These are phyloP conservation scores for Rhinichthys osculus DNA, from an alignment of 2,797 vertebrate species.

Conservation along the genomic window DNA sequence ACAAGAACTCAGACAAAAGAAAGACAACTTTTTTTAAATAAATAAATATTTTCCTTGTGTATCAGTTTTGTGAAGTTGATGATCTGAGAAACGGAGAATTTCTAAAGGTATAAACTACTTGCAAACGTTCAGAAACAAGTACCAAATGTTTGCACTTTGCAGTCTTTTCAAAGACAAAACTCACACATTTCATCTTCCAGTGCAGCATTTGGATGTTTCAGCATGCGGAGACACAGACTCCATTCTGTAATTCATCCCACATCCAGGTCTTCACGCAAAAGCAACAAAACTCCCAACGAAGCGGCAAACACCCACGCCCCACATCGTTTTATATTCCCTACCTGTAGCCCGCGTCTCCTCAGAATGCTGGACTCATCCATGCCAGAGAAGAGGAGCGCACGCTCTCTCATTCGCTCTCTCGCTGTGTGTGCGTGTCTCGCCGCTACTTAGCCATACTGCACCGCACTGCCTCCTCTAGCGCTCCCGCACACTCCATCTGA, in stretches of 20 bases:
- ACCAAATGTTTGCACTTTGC: background rate
- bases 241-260: conserved; percentile 56
- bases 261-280: conserved; percentile 62
- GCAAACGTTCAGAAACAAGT: background rate
- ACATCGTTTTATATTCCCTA: conserved; percentile 72
- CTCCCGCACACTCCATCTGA: conserved; percentile 82
- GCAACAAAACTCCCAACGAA: conserved; percentile 67
- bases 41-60: background rate
- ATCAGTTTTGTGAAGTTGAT: conserved; percentile 28
- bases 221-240: conserved; percentile 18
- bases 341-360: conserved; percentile 93
- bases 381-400: conserved; percentile 62
- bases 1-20: too few relatives aligned
- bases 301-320: conserved; percentile 48
- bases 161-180: conserved; percentile 15
- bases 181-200: background rate
- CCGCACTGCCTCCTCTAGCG: conserved; percentile 62
- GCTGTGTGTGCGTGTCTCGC: conserved; percentile 70
- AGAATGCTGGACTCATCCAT: conserved; percentile 96
- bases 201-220: conserved; percentile 7
- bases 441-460: conserved; percentile 83
- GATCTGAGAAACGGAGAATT: background rate
- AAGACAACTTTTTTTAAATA: background rate
- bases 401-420: conserved; percentile 22
- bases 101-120: background rate